Evolutionary conservation across 2,888 invertebrate genomes (phyloP).

Genomic region (Ochlodes sylvanus): DNA sequence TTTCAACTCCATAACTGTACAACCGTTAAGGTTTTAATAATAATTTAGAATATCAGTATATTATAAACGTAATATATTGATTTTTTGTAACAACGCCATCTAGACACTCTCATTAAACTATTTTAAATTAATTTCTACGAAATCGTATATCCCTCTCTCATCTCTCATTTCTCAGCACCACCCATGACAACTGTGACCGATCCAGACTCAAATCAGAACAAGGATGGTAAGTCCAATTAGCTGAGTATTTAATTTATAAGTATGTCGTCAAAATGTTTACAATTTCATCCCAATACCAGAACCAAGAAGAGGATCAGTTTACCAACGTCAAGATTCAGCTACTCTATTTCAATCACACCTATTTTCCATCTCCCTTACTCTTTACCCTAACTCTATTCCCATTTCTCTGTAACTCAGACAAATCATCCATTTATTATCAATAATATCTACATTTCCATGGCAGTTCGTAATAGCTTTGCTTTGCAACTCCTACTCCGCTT

Average conservation of each 20-base stretch:
- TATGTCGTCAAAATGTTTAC: not conserved
- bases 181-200: too few relatives aligned
- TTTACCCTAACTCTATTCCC: not conserved
- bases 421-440: constrained; percentile 40
- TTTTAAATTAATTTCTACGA: not conserved
- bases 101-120: not conserved
- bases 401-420: constrained; percentile 24
- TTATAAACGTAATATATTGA: too few relatives aligned
- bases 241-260: not conserved
- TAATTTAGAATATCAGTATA: too few relatives aligned
- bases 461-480: constrained; percentile 35
- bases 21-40: too few relatives aligned
- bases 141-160: not conserved
- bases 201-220: too few relatives aligned
- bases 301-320: constrained; percentile 11
- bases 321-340: constrained; percentile 16
- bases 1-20: too few relatives aligned
- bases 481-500: constrained; percentile 14
- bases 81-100: too few relatives aligned
- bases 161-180: too few relatives aligned
- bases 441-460: constrained; percentile 39
- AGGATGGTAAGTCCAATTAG: too few relatives aligned
- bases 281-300: not conserved
- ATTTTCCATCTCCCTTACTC: constrained; percentile 9
- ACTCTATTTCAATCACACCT: constrained; percentile 29